phyloP scores from a whole-genome alignment of 2,797 vertebrate species.

The Aldrovandia affinis region DNA sequence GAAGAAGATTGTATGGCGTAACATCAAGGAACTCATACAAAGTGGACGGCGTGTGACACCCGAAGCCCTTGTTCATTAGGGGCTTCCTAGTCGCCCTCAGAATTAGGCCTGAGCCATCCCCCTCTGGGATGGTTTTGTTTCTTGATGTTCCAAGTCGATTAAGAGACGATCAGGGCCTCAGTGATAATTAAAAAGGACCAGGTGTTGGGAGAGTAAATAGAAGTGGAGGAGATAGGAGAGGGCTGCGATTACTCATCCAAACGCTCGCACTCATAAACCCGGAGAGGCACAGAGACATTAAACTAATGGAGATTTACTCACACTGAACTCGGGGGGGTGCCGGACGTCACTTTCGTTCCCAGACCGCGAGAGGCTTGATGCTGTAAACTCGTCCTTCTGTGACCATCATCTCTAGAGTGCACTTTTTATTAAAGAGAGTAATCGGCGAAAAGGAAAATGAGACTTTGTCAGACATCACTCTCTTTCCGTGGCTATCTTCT shows the following conservation, averaged over 20 bases:
- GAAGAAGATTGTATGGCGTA: conserved; percentile 53
- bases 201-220: conserved; percentile 62
- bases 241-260: conserved; percentile 53
- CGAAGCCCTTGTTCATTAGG: conserved; percentile 64
- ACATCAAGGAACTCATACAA: conserved; percentile 61
- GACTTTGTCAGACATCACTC: conserved; percentile 37
- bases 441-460: conserved; percentile 23
- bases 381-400: conserved; percentile 6
- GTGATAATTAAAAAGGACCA: conserved; percentile 64
- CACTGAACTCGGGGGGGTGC: conserved; percentile 33
- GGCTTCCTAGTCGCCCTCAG: conserved; percentile 57
- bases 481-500: conserved; percentile 42
- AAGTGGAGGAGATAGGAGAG: conserved; percentile 32
- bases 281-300: conserved; percentile 53
- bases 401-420: conserved; percentile 16
- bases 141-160: conserved; percentile 71
- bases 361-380: not conserved
- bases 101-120: conserved; percentile 45
- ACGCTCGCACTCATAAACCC: conserved; percentile 51
- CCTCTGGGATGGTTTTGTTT: conserved; percentile 64
- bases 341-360: conserved; percentile 6
- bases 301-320: conserved; percentile 58
- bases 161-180: conserved; percentile 57
- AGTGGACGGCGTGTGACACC: conserved; percentile 46
- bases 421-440: conserved; percentile 26